phyloP scores from a whole-genome alignment of 1,140 invertebrate genomes.

The Colletes latitarsis region DNA sequence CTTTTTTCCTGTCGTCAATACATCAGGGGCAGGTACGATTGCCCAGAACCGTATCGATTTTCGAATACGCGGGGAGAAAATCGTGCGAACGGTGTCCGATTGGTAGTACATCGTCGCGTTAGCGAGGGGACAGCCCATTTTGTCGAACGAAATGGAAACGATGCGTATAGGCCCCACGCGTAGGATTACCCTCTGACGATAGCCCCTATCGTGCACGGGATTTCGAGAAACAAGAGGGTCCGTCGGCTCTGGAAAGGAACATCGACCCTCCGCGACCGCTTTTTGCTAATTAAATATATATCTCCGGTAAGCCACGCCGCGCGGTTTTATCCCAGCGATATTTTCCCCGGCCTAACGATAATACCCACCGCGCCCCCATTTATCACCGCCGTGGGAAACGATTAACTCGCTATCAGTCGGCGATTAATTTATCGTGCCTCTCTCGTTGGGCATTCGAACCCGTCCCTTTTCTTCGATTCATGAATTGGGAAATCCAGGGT shows the following conservation, averaged over 20 bases:
- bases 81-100: neutral
- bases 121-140: constrained; percentile 24
- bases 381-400: constrained; percentile 36
- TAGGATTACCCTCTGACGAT: constrained; percentile 4
- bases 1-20: too few relatives aligned
- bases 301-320: constrained; percentile 26
- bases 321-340: constrained; percentile 36
- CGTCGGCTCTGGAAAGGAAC: constrained; percentile 24
- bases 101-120: constrained; percentile 4
- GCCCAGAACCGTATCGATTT: too few relatives aligned
- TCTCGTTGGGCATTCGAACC: constrained; percentile 40
- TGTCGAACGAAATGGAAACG: constrained; percentile 43
- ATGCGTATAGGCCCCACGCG: constrained; percentile 1
- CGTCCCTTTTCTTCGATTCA: constrained; percentile 8
- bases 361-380: constrained; percentile 31
- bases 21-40: too few relatives aligned
- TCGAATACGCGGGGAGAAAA: too few relatives aligned
- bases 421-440: constrained; percentile 48
- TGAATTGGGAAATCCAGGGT: too few relatives aligned
- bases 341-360: constrained; percentile 40
- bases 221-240: constrained; percentile 17
- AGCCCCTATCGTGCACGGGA: neutral
- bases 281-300: constrained; percentile 55
- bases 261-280: too few relatives aligned
- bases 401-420: constrained; percentile 29